These are phyloP conservation scores for Macrocentrus cingulum DNA, from an alignment of 1,140 invertebrate species.

Conservation along the genomic window DNA sequence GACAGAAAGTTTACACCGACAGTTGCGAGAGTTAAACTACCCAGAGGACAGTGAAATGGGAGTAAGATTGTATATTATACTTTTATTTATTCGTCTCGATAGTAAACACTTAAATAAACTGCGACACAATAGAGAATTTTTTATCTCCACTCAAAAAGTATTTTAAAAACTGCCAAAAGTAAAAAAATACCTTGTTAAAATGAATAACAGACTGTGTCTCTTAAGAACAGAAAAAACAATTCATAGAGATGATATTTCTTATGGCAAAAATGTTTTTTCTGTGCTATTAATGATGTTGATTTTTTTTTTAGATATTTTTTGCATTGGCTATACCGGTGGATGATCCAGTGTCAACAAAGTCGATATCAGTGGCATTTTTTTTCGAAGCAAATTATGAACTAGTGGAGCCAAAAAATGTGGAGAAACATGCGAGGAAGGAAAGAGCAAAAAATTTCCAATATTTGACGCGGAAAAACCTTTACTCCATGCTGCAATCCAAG, in stretches of 20 bases:
- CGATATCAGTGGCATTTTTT: conserved; percentile 48
- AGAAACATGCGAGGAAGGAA: conserved; percentile 20
- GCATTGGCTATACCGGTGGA: conserved; percentile 61
- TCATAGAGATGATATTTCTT: too few relatives aligned
- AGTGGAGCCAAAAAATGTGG: conserved; percentile 31
- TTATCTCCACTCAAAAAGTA: too few relatives aligned
- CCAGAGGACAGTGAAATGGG: conserved; percentile 46
- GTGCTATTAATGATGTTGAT: too few relatives aligned
- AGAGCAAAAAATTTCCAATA: background rate
- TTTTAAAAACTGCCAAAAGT: too few relatives aligned
- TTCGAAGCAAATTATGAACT: conserved; percentile 50
- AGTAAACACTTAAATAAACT: too few relatives aligned
- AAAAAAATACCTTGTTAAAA: background rate
- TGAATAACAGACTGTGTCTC: background rate
- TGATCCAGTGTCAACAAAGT: conserved; percentile 44
- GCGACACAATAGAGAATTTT: too few relatives aligned
- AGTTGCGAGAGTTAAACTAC: conserved; percentile 38
- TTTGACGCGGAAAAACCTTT: conserved; percentile 40
- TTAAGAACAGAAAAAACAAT: too few relatives aligned
- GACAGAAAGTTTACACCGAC: conserved; percentile 33
- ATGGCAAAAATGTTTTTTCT: too few relatives aligned
- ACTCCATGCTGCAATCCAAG: conserved; percentile 45
- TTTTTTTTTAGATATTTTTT: conserved; percentile 41
- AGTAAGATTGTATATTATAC: too few relatives aligned
- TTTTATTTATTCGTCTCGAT: background rate